These are phyloP conservation scores for Accipiter virgatus DNA, from an alignment of 2,113 vertebrate genomes.

Conservation along the genomic window DNA sequence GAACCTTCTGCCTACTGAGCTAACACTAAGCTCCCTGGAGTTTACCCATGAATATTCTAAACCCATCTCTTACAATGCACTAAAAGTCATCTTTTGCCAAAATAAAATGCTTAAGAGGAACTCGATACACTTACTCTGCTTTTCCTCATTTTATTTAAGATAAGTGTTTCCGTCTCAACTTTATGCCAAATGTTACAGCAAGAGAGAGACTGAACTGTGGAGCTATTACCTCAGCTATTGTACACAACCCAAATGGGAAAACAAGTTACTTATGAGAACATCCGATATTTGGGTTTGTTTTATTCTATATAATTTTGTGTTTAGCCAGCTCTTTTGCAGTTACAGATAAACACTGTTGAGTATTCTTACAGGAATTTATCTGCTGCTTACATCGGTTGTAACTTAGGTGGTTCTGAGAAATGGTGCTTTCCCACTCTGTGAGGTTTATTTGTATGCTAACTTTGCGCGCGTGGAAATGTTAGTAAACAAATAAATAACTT, in stretches of 20 bases:
- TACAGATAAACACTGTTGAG: not conserved
- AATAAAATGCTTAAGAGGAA: slow-evolving; percentile 40
- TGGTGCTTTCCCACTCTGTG: not conserved
- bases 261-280: slow-evolving; percentile 4
- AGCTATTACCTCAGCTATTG: not conserved
- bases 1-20: slow-evolving; percentile 53
- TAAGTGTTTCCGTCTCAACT: not conserved
- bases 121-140: not conserved
- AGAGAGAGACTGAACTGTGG: not conserved
- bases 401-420: not conserved
- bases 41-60: slow-evolving; percentile 64
- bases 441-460: not conserved
- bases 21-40: slow-evolving; percentile 58
- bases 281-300: not conserved
- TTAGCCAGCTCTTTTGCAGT: not conserved
- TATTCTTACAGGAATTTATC: not conserved
- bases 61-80: slow-evolving; percentile 7
- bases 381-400: not conserved
- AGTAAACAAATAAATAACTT: not conserved
- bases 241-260: slow-evolving; percentile 3
- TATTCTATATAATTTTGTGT: not conserved
- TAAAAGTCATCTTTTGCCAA: slow-evolving; percentile 41
- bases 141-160: not conserved
- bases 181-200: slow-evolving; percentile 14
- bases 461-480: not conserved